A percentile compares a stretch with the other conserved stretches of the same genome.
These are phyloP conservation scores for Anguilla megastoma DNA, from an alignment of 2,797 vertebrate genomes.

Conservation along the genomic window DNA sequence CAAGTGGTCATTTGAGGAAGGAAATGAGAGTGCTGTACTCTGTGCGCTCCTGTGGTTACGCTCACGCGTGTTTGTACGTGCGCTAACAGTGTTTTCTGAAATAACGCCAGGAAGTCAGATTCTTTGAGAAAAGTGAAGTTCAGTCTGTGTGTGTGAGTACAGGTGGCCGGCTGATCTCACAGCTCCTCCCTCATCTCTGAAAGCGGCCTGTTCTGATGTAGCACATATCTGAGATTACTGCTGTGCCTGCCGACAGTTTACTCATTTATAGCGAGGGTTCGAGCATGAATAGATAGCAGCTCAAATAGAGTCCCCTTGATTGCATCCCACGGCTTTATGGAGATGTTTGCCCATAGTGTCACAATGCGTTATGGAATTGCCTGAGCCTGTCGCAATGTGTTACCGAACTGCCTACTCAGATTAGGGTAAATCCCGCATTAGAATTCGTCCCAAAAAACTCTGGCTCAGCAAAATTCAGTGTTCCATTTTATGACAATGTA, in stretches of 20 bases:
- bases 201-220: background rate
- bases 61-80: background rate
- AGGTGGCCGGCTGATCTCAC: background rate
- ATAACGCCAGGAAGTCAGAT: background rate
- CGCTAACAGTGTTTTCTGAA: background rate
- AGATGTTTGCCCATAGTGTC: background rate
- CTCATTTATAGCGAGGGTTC: background rate
- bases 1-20: background rate
- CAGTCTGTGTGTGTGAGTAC: background rate
- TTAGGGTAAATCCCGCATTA: background rate
- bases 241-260: background rate
- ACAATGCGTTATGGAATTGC: background rate
- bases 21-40: background rate
- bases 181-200: background rate
- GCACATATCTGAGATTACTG: background rate
- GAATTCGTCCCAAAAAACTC: background rate
- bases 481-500: background rate
- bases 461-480: background rate
- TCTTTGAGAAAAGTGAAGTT: background rate
- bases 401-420: background rate
- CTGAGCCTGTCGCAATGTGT: background rate
- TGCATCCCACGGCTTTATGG: background rate
- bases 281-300: background rate
- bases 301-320: background rate
- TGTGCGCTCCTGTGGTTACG: background rate